A percentile compares a stretch with the other conserved stretches of the same genome.
phyloP scores from a whole-genome alignment of 2,888 invertebrate genomes.

The Ophonus ardosiacus region DNA sequence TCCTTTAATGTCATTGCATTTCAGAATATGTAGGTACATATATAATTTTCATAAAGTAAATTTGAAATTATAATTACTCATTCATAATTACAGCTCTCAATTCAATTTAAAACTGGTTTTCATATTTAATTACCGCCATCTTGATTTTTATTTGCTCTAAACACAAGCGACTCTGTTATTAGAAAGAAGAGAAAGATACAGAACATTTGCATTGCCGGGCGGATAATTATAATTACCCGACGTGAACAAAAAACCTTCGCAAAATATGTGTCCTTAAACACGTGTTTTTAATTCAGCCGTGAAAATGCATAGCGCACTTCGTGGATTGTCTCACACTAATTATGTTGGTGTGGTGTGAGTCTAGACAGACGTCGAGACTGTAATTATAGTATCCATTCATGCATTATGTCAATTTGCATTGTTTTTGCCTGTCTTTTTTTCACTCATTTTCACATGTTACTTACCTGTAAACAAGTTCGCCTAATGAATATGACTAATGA shows the following conservation, averaged over 20 bases:
- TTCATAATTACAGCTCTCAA: slow-evolving; percentile 11
- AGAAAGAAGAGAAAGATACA: slow-evolving; percentile 10
- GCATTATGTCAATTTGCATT: slow-evolving; percentile 51
- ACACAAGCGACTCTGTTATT: not conserved
- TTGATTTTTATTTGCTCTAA: not conserved
- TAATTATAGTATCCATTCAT: slow-evolving; percentile 61
- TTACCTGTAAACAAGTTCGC: not conserved
- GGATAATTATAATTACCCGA: slow-evolving; percentile 38
- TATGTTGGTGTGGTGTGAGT: slow-evolving; percentile 46
- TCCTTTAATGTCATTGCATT: not conserved
- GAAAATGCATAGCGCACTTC: slow-evolving; percentile 40
- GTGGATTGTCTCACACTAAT: slow-evolving; percentile 53
- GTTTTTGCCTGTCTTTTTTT: slow-evolving; percentile 25
- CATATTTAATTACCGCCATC: slow-evolving; percentile 34
- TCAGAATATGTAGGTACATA: not conserved
- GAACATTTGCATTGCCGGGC: slow-evolving; percentile 33
- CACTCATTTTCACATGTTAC: not conserved
- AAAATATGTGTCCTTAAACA: slow-evolving; percentile 52
- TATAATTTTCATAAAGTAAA: slow-evolving; percentile 7
- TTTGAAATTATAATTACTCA: slow-evolving; percentile 17
- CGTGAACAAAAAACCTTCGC: slow-evolving; percentile 6
- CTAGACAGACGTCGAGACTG: slow-evolving; percentile 44
- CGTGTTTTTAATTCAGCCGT: slow-evolving; percentile 45
- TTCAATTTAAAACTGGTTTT: slow-evolving; percentile 13
- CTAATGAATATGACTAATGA: not conserved